Evolutionary conservation across 1,140 invertebrate species (phyloP).

Genomic region (Caenorhabditis inopinata): DNA sequence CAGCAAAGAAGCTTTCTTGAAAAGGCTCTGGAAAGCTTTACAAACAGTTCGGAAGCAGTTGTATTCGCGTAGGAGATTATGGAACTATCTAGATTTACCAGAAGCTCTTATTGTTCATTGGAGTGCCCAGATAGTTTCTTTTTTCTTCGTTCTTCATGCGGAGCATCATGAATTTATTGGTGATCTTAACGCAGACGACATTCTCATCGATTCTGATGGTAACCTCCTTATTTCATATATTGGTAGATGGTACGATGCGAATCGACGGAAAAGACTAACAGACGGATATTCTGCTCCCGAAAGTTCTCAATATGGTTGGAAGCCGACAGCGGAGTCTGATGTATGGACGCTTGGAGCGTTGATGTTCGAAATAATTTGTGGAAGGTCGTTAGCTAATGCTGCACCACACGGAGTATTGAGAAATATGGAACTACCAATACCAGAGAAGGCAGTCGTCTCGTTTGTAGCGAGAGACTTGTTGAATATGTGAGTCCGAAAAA

Average conservation of each 20-base stretch:
- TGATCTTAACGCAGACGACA: conserved; percentile 15
- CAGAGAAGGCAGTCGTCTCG: neutral
- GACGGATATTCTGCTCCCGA: conserved; percentile 12
- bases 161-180: conserved; percentile 35
- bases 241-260: conserved; percentile 32
- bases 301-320: neutral
- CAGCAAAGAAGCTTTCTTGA: neutral
- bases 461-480: neutral
- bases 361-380: neutral
- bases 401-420: neutral
- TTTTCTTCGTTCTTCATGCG: conserved; percentile 37
- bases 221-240: conserved; percentile 39
- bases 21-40: neutral
- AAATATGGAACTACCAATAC: conserved; percentile 17
- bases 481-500: neutral
- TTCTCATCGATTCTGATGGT: conserved; percentile 39
- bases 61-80: neutral
- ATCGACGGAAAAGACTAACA: neutral
- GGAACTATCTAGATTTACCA: conserved; percentile 21
- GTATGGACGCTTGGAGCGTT: neutral
- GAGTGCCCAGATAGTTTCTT: conserved; percentile 40
- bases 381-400: neutral
- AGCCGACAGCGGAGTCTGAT: neutral
- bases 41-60: conserved; percentile 1
- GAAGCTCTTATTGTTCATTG: conserved; percentile 38